Percentiles rank a stretch among this genome's conserved stretches.
Evolutionary conservation across 2,797 vertebrate species (phyloP).

Genomic region (Gallinago solitaria): DNA sequence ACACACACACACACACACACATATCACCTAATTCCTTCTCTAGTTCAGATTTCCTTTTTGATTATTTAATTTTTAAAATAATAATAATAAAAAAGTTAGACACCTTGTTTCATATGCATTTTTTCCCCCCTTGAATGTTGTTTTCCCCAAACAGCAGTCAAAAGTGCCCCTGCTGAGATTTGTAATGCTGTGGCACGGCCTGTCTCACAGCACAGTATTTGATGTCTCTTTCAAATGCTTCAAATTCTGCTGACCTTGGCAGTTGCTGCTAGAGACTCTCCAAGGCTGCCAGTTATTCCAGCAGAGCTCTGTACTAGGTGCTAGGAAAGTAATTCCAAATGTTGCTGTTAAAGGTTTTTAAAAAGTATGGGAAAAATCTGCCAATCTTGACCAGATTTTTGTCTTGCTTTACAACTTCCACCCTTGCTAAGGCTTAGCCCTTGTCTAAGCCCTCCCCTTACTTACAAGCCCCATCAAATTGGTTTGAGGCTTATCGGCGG

Average conservation of each 20-base stretch:
- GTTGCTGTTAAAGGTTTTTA: background rate
- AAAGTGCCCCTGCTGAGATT: rapidly evolving
- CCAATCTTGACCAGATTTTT: background rate
- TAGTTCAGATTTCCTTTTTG: background rate
- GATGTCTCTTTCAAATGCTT: background rate
- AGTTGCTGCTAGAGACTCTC: background rate
- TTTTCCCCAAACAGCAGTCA: background rate
- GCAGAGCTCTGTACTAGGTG: background rate
- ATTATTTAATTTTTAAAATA: background rate
- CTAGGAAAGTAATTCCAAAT: background rate
- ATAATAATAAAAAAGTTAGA: background rate
- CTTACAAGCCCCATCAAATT: background rate
- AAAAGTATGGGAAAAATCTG: background rate
- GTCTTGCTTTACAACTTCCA: background rate
- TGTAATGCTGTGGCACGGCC: rapidly evolving
- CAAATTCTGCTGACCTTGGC: background rate
- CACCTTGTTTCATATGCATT: background rate
- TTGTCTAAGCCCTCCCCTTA: background rate
- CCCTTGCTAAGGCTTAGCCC: background rate
- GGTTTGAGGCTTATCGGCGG: background rate
- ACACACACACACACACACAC: background rate
- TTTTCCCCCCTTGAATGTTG: background rate
- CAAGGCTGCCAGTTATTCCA: background rate
- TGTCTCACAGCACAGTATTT: background rate
- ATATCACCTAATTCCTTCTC: background rate